A percentile compares a stretch with the other conserved stretches of the same genome.
These are phyloP conservation scores for Odontocerum albicorne DNA, from an alignment of 2,888 invertebrate species.

Conservation along the genomic window DNA sequence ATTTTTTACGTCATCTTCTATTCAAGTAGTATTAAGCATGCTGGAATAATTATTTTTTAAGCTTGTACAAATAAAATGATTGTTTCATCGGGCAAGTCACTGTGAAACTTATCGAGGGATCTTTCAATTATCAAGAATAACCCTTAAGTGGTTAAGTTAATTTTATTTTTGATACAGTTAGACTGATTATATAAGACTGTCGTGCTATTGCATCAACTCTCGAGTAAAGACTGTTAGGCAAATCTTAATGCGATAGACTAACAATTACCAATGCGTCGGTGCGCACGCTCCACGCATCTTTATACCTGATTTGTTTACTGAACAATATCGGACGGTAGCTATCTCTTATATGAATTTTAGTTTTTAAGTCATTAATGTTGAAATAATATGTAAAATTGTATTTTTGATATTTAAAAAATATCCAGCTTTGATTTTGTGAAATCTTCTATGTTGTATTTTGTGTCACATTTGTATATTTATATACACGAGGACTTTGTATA, in stretches of 20 bases:
- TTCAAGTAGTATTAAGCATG: too few species aligned
- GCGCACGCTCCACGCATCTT: background rate
- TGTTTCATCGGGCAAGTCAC: too few species aligned
- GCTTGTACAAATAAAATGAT: too few species aligned
- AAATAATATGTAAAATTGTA: conserved; percentile 32
- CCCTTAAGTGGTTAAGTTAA: conserved; percentile 4
- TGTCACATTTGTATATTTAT: conserved; percentile 33
- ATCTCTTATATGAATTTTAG: conserved; percentile 8
- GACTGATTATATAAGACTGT: conserved; percentile 36
- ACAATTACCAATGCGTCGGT: conserved; percentile 4
- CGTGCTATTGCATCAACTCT: conserved; percentile 31
- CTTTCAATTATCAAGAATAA: too few species aligned
- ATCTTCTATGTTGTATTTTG: conserved; percentile 36
- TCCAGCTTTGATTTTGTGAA: conserved; percentile 37
- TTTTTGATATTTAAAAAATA: conserved; percentile 38
- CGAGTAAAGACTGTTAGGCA: background rate
- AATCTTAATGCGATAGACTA: conserved; percentile 25
- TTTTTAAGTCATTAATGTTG: conserved; percentile 19
- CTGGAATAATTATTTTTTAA: too few species aligned
- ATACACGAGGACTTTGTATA: too few species aligned
- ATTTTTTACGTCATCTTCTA: too few species aligned
- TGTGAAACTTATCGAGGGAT: too few species aligned
- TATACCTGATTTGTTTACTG: conserved; percentile 8
- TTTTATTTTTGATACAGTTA: conserved; percentile 34
- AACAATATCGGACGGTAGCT: conserved; percentile 25